Percentiles rank a stretch among this genome's conserved stretches.
Conservation (phyloP, 2,797 vertebrate species). For the Iguana delicatissima region DNA sequence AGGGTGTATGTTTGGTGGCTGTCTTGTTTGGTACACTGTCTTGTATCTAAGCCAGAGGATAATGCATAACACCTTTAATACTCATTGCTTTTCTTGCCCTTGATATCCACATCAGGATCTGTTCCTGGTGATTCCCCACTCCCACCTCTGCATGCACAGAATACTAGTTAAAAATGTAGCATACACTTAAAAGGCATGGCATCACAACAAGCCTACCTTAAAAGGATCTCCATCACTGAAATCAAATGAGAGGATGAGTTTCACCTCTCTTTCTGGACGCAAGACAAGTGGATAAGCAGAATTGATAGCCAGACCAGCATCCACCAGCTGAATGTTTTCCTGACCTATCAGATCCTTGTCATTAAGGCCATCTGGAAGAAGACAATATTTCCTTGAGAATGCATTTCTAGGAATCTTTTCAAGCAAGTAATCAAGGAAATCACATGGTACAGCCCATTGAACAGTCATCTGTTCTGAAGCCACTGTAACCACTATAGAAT, state of each 20-base stretch:
- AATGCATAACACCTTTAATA: not conserved
- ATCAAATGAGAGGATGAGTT: conserved; percentile 72
- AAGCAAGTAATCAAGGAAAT: not conserved
- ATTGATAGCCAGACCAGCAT: conserved; percentile 69
- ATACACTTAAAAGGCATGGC: too few species aligned
- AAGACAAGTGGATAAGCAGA: conserved; percentile 66
- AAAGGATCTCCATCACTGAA: conserved; percentile 68
- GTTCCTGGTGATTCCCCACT: too few species aligned
- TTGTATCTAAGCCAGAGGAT: not conserved
- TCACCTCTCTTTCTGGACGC: not conserved
- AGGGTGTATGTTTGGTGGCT: not conserved
- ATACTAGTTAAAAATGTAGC: not conserved
- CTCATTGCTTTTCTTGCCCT: too few species aligned
- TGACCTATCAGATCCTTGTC: not conserved
- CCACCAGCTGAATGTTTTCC: conserved; percentile 46
- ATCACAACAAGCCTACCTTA: conserved; percentile 50
- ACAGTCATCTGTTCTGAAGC: not conserved
- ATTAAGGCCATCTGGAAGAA: conserved; percentile 6
- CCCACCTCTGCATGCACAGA: too few species aligned
- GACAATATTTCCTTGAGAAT: not conserved
- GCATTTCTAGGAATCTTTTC: conserved; percentile 22
- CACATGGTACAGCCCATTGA: not conserved
- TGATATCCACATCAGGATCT: too few species aligned
- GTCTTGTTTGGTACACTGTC: too few species aligned
- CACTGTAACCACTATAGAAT: not conserved